Conservation (phyloP, 2,113 vertebrate species). For the Chroicocephalus ridibundus region DNA sequence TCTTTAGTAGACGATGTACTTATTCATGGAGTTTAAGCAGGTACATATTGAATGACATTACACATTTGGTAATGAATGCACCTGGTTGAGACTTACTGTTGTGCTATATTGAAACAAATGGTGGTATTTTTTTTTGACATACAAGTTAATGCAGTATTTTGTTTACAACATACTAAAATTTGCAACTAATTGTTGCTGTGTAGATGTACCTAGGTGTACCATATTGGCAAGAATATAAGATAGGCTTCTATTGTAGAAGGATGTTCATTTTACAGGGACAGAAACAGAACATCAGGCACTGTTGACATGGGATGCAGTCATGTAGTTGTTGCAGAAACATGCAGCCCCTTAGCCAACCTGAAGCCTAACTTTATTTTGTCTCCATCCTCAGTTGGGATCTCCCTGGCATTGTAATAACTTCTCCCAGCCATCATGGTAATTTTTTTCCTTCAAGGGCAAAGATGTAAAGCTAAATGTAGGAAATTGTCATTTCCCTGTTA, state of each 20-base stretch:
- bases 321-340: neutral
- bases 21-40: neutral
- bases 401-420: neutral
- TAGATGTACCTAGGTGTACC: neutral
- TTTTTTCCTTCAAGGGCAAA: neutral
- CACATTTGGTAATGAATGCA: neutral
- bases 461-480: neutral
- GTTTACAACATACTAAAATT: neutral
- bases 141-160: neutral
- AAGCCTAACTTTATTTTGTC: neutral
- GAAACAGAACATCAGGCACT: neutral
- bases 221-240: neutral
- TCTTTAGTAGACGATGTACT: neutral
- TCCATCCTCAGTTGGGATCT: neutral
- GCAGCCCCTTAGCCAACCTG: neutral
- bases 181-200: neutral
- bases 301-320: neutral
- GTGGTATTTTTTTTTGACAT: neutral
- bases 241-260: neutral
- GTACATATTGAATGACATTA: neutral
- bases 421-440: rapidly evolving
- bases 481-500: neutral
- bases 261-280: neutral
- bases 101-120: no score
- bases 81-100: no score